Conservation (phyloP, 2,113 vertebrate genomes). For the Crotalus horridus region DNA sequence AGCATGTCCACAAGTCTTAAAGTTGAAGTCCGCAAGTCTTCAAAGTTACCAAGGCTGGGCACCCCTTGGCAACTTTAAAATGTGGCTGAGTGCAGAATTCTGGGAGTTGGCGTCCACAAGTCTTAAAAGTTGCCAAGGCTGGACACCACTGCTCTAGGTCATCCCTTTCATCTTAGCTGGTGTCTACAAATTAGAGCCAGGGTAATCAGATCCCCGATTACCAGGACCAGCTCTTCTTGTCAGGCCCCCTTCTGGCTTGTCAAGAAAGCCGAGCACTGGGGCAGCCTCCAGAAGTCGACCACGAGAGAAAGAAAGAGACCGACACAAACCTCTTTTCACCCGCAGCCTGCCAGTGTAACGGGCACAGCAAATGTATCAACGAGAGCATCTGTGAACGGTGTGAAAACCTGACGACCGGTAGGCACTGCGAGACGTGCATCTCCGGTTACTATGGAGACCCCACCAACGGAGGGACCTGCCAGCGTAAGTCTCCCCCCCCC, state of each 20-base stretch:
- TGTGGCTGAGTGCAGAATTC: no score
- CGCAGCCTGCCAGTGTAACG: conserved; percentile 95
- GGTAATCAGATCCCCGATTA: neutral
- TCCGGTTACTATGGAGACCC: conserved; percentile 96
- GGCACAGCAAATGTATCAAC: conserved; percentile 93
- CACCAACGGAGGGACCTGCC: conserved; percentile 93
- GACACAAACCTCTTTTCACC: neutral
- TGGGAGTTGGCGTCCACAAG: no score
- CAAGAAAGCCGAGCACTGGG: neutral
- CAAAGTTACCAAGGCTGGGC: no score
- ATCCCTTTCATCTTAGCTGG: neutral
- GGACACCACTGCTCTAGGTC: neutral
- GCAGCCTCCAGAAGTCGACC: no score
- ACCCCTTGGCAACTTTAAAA: neutral
- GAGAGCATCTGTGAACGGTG: conserved; percentile 94
- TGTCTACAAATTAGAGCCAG: neutral
- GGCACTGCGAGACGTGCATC: conserved; percentile 91
- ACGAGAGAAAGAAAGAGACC: no score
- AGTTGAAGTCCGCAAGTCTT: no score
- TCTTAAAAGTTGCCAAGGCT: no score
- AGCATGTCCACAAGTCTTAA: no score
- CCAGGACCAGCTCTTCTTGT: neutral
- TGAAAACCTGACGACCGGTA: conserved; percentile 91
- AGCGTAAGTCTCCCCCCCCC: conserved; percentile 78
- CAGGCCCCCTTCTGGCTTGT: neutral